Percentiles rank a stretch among this genome's conserved stretches.
Evolutionary conservation across 2,888 invertebrate genomes (phyloP).

Genomic region (Cylindroiulus punctatus): DNA sequence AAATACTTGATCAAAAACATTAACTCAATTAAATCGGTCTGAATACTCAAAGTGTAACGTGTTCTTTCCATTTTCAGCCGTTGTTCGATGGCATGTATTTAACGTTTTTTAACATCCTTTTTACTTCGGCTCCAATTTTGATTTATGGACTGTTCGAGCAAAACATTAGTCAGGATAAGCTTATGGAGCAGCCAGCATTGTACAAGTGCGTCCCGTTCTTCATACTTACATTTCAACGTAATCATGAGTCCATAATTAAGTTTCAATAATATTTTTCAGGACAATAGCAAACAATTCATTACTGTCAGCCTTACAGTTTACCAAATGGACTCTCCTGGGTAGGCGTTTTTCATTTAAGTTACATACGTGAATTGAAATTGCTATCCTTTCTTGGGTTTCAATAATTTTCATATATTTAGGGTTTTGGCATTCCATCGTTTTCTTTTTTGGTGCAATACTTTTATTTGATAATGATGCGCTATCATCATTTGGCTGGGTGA

Average conservation of each 20-base stretch:
- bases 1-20: constrained; percentile 15
- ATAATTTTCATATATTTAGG: constrained; percentile 64
- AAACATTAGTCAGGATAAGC: constrained; percentile 71
- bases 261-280: constrained; percentile 61
- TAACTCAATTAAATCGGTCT: not conserved
- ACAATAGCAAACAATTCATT: constrained; percentile 70
- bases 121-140: constrained; percentile 79
- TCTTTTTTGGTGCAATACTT: constrained; percentile 71
- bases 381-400: not conserved
- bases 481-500: constrained; percentile 40
- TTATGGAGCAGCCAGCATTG: constrained; percentile 74
- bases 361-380: not conserved
- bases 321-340: constrained; percentile 72
- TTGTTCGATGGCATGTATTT: constrained; percentile 80
- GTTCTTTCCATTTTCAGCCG: constrained; percentile 63
- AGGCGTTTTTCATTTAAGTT: not conserved
- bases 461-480: constrained; percentile 55
- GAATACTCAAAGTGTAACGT: not conserved
- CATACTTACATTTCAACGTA: not conserved
- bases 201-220: constrained; percentile 72
- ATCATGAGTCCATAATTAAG: not conserved
- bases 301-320: constrained; percentile 73
- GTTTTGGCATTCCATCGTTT: constrained; percentile 74
- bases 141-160: constrained; percentile 81
- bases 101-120: constrained; percentile 79